These are phyloP conservation scores for Acleris laterana DNA, from an alignment of 2,888 invertebrate species.

Conservation along the genomic window DNA sequence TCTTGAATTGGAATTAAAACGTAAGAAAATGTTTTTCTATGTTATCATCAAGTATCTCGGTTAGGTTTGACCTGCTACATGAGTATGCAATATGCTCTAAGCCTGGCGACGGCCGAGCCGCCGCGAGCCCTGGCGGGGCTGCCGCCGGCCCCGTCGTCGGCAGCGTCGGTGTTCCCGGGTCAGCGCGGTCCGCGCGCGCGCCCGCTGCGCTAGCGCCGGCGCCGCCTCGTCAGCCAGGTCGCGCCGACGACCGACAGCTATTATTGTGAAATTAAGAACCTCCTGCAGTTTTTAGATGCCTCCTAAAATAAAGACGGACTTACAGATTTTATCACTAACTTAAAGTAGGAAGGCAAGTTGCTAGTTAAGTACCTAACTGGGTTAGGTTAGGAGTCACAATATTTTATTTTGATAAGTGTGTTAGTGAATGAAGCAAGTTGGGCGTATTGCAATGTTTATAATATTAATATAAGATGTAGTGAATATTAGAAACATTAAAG, in stretches of 20 bases:
- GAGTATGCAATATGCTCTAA: no score
- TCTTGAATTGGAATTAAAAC: no score
- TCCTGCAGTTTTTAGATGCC: slow-evolving; percentile 56
- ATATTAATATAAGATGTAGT: slow-evolving; percentile 27
- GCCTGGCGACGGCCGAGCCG: no score
- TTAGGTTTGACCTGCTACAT: no score
- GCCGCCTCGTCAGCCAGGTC: slow-evolving; percentile 43
- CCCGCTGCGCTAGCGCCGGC: no score
- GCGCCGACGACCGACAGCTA: slow-evolving; percentile 56
- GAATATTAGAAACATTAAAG: not conserved
- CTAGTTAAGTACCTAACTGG: slow-evolving; percentile 5
- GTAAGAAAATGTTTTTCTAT: no score
- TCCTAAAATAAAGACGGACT: slow-evolving; percentile 59
- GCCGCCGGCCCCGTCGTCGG: no score
- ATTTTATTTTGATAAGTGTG: slow-evolving; percentile 50
- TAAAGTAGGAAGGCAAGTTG: slow-evolving; percentile 43
- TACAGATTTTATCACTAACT: slow-evolving; percentile 61
- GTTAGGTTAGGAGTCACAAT: slow-evolving; percentile 40
- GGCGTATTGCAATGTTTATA: slow-evolving; percentile 17
- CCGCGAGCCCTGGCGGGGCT: no score
- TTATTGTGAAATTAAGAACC: slow-evolving; percentile 54
- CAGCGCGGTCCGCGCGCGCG: no score
- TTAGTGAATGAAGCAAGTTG: slow-evolving; percentile 46
- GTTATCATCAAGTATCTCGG: no score
- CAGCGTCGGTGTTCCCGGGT: no score